Evolutionary conservation across 2,797 vertebrate genomes (phyloP).

Genomic region (Myripristis murdjan): DNA sequence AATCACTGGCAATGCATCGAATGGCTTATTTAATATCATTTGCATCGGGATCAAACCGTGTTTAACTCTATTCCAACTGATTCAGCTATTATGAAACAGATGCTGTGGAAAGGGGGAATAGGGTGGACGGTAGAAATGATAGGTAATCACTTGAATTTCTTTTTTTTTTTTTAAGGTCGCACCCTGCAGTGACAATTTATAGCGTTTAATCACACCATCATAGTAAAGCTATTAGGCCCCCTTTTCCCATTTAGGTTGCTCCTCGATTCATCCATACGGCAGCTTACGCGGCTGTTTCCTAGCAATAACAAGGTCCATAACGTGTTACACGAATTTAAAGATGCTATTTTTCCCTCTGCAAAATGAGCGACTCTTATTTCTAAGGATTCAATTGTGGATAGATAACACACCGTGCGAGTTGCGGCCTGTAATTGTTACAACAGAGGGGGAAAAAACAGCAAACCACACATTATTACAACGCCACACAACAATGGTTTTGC

Average conservation of each 20-base stretch:
- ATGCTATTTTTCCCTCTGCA: slow-evolving; percentile 49
- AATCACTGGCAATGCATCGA: slow-evolving; percentile 12
- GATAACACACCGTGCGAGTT: slow-evolving; percentile 51
- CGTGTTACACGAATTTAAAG: slow-evolving; percentile 27
- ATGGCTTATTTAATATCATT: slow-evolving; percentile 37
- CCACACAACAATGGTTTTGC: slow-evolving; percentile 4
- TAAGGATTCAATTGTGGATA: slow-evolving; percentile 38
- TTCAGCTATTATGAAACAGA: background rate
- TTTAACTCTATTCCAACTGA: background rate
- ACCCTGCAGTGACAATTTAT: slow-evolving; percentile 45
- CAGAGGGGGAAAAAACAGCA: slow-evolving; percentile 54
- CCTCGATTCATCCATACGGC: slow-evolving; percentile 31
- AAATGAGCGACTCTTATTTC: slow-evolving; percentile 48
- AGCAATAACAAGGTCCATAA: background rate
- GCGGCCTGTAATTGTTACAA: slow-evolving; percentile 68
- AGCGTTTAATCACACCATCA: slow-evolving; percentile 53
- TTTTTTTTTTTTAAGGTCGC: slow-evolving; percentile 13
- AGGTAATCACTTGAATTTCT: background rate
- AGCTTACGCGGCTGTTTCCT: slow-evolving; percentile 11
- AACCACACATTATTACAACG: slow-evolving; percentile 41
- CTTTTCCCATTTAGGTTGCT: slow-evolving; percentile 48
- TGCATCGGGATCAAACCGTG: background rate
- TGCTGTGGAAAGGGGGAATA: background rate
- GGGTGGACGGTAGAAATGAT: slow-evolving; percentile 5
- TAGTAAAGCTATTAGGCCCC: slow-evolving; percentile 70